These are phyloP conservation scores for Esox lucius DNA, from an alignment of 2,797 vertebrate species.

Conservation along the genomic window DNA sequence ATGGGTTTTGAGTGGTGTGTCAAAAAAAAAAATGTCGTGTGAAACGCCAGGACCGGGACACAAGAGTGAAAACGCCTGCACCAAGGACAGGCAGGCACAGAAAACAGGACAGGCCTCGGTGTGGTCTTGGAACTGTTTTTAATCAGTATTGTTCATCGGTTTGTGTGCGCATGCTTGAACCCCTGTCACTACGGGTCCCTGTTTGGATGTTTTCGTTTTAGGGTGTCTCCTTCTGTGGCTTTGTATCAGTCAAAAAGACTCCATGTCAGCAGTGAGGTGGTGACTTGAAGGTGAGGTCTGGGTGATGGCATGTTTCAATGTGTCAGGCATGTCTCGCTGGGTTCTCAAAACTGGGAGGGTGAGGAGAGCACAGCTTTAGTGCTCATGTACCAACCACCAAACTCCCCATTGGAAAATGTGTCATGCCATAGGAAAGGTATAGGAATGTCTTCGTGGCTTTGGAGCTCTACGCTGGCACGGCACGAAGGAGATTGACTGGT, in stretches of 20 bases:
- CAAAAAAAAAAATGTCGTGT: constrained; percentile 45
- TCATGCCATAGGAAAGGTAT: constrained; percentile 21
- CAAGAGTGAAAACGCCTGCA: constrained; percentile 6
- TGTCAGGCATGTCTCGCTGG: constrained; percentile 41
- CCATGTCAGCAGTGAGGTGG: constrained; percentile 51
- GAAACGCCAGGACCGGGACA: constrained; percentile 23
- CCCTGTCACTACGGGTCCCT: constrained; percentile 48
- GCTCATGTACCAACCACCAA: constrained; percentile 44
- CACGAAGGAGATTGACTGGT: constrained; percentile 45
- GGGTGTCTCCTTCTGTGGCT: constrained; percentile 51
- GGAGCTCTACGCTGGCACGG: constrained; percentile 43
- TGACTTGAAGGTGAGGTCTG: constrained; percentile 21
- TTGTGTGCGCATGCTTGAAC: constrained; percentile 25
- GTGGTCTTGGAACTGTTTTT: constrained; percentile 39
- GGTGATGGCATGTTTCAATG: constrained; percentile 52
- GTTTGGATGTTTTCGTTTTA: constrained; percentile 51
- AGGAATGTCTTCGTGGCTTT: constrained; percentile 56
- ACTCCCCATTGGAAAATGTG: constrained; percentile 53
- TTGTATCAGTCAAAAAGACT: constrained; percentile 43
- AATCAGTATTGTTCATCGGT: constrained; percentile 55
- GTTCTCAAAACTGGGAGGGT: constrained; percentile 37
- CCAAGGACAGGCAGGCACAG: constrained; percentile 19
- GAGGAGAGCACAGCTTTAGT: constrained; percentile 69
- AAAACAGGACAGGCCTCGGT: constrained; percentile 29
- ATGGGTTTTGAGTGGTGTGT: constrained; percentile 36